Evolutionary conservation across 2,888 invertebrate species (phyloP).

Genomic region (Lutraria lutraria): DNA sequence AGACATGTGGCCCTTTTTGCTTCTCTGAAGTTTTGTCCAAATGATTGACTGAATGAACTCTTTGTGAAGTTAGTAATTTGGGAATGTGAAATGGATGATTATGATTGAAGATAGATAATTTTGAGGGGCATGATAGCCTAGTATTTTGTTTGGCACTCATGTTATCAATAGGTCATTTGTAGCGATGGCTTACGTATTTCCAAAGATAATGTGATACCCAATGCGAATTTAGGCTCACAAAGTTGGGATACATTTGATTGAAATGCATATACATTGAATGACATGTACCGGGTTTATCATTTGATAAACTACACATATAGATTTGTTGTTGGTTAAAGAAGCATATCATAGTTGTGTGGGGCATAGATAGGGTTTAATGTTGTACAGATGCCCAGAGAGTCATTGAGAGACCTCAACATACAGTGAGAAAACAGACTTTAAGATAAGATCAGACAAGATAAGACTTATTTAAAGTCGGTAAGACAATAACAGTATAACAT

Average conservation of each 20-base stretch:
- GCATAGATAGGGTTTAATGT: neutral
- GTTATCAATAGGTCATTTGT: neutral
- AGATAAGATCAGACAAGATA: too few species aligned
- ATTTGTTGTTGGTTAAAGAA: neutral
- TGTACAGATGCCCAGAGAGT: constrained; percentile 54
- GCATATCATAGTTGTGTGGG: neutral
- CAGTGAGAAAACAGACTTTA: constrained; percentile 37
- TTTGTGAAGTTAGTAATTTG: too few species aligned
- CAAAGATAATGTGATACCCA: neutral
- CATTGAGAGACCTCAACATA: constrained; percentile 26
- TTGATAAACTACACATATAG: neutral
- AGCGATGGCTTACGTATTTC: neutral
- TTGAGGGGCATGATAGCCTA: too few species aligned
- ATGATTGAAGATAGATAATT: too few species aligned
- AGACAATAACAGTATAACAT: too few species aligned
- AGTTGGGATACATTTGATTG: neutral
- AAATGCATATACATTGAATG: neutral
- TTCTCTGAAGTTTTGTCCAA: neutral
- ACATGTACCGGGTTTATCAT: neutral
- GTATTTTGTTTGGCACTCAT: too few species aligned
- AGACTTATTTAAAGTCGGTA: too few species aligned
- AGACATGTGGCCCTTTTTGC: neutral
- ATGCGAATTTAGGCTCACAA: too few species aligned
- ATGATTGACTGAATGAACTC: too few species aligned
- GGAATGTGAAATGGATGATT: too few species aligned